Evolutionary conservation across 2,888 invertebrate genomes (phyloP), one percentile per base, ranked within the genome.

Genomic region (Charanyca ferruginea): DNA sequence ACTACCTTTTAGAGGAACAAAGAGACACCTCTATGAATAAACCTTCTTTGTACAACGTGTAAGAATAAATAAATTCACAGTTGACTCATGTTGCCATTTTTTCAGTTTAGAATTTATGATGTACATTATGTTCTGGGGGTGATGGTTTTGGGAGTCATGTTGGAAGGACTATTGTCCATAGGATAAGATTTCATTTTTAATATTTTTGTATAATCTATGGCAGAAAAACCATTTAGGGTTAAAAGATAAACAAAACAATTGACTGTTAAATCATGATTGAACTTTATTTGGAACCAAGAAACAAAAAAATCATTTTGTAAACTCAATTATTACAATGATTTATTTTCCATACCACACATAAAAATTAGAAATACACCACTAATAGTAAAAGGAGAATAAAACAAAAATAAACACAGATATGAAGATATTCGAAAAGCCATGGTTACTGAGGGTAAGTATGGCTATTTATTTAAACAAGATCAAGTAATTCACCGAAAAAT

Each of bases 341-440:
- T 9, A 32, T 32, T 9, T 32, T 32, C 11, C 11, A 2, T 7
- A 28, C 7, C 2, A 35, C 13, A 48, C 28, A 28, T 13, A 28
- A 48, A 45, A 22, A 13, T 32, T 38, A 35, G 1, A 1, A 13
- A 9, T 2, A 18, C 18, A n/a, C 4, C 18, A n/a, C 1, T 9
- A 65, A 25, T n/a, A 16, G 0, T 2, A 44, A 0, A 13, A 64
- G 23, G 18, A 25, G 9, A 63, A 63, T 28, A 22, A 47, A 66
- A 44, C 35, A 44, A 35, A 13, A 44, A 32, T n/a, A 51, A 28
- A 20, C 25, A 25, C 20, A 66, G 4, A 7, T 3, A 35, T 6
- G 11, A 0, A n/a, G 0, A 2, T 5, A 13, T n/a, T 20, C 18
- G 3, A 47, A 61, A 16, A 23, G 8, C 3, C 65, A 38, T 42